Percentiles rank a stretch among this genome's conserved stretches.
phyloP scores from a whole-genome alignment of 2,797 vertebrate genomes.

The Hybognathus amarus region DNA sequence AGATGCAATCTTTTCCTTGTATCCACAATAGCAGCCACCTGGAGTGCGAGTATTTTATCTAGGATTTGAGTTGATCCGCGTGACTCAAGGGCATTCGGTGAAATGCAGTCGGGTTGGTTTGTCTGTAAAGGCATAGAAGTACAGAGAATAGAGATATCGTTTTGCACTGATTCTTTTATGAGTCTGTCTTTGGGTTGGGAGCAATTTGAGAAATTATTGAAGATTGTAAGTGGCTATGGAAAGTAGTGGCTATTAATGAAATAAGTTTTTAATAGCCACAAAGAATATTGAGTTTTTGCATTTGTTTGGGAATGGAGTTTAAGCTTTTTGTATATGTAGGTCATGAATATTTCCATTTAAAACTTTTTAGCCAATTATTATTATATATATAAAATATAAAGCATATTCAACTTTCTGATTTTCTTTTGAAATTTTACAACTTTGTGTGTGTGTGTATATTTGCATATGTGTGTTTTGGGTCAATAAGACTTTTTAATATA shows the following conservation, averaged over 20 bases:
- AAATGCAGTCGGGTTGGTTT: neutral
- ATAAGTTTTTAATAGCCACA: neutral
- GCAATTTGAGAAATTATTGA: neutral
- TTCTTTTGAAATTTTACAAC: neutral
- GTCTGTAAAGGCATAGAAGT: neutral
- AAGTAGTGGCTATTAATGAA: neutral
- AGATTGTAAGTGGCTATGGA: neutral
- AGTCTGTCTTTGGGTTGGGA: neutral
- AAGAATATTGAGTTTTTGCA: neutral
- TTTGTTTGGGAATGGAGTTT: neutral
- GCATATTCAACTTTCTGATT: neutral
- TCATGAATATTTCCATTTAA: neutral
- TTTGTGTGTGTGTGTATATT: neutral
- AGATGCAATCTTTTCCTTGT: conserved; percentile 8
- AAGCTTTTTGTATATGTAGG: neutral
- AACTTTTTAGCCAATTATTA: neutral
- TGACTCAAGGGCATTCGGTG: conserved; percentile 12
- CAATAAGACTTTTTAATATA: neutral
- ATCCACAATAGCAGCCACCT: conserved; percentile 27
- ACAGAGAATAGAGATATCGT: neutral
- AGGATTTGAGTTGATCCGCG: neutral
- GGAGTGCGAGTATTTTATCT: conserved; percentile 5
- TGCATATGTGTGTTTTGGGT: neutral
- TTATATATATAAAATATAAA: too few species aligned
- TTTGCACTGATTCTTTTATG: neutral